These are phyloP conservation scores for Halcyon badia DNA, from an alignment of 2,797 vertebrate genomes.

Conservation along the genomic window DNA sequence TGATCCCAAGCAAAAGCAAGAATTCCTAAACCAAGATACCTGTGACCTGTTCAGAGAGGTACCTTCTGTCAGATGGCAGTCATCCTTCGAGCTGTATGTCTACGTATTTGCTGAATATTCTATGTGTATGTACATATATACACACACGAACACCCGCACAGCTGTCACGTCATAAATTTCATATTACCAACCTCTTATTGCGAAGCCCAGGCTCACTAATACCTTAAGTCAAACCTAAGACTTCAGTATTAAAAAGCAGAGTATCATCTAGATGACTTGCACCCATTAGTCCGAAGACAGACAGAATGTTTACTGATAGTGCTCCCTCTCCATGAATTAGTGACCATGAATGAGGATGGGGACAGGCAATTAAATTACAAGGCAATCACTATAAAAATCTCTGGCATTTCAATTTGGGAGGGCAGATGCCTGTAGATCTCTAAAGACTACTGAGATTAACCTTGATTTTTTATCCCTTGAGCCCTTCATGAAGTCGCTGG, in stretches of 20 bases:
- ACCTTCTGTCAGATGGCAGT: neutral
- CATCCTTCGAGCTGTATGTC: neutral
- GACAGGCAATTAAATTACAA: neutral
- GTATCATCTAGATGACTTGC: neutral
- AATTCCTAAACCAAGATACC: neutral
- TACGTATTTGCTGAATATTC: neutral
- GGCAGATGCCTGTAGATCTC: neutral
- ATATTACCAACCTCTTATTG: neutral
- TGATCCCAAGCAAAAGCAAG: neutral
- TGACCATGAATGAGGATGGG: neutral
- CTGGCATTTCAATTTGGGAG: neutral
- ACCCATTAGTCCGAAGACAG: neutral
- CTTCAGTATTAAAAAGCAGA: neutral
- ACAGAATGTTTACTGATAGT: neutral
- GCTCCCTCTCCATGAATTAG: neutral
- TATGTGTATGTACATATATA: fast-evolving
- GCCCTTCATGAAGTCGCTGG: neutral
- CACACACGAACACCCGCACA: neutral
- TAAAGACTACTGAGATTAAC: neutral
- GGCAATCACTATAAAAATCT: neutral
- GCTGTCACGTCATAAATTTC: fast-evolving
- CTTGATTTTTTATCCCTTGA: neutral
- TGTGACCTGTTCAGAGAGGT: neutral
- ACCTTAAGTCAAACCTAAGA: neutral
- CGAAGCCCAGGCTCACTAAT: neutral